A percentile compares a stretch with the other conserved stretches of the same genome.
These are phyloP conservation scores for Carpatolechia fugitivella DNA, from an alignment of 2,888 invertebrate genomes.

Conservation along the genomic window DNA sequence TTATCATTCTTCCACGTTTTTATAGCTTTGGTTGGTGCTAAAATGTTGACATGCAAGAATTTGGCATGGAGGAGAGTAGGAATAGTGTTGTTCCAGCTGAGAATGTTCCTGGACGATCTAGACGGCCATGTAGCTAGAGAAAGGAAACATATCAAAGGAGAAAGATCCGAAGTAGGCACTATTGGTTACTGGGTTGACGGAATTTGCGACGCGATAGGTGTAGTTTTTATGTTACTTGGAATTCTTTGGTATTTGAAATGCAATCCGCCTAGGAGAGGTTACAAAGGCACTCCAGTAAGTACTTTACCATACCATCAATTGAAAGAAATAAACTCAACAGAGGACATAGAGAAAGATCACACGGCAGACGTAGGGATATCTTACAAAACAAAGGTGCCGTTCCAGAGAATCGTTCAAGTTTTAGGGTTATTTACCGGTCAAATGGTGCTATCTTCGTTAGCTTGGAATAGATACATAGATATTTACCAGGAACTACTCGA, in stretches of 20 bases:
- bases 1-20: conserved; percentile 90
- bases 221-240: conserved; percentile 84
- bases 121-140: conserved; percentile 92
- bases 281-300: conserved; percentile 81
- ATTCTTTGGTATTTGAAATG: conserved; percentile 83
- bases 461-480: conserved; percentile 92
- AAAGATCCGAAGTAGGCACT: conserved; percentile 89
- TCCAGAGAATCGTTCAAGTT: conserved; percentile 82
- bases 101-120: conserved; percentile 91
- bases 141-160: conserved; percentile 86
- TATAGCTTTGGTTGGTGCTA: conserved; percentile 86
- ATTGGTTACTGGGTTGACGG: conserved; percentile 91
- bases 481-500: conserved; percentile 88
- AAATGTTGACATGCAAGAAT: conserved; percentile 85
- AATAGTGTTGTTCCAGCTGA: conserved; percentile 87
- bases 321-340: conserved; percentile 62
- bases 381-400: conserved; percentile 84
- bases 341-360: conserved; percentile 68
- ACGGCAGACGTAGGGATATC: conserved; percentile 75
- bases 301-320: conserved; percentile 73
- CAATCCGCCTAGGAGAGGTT: conserved; percentile 86
- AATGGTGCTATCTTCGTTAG: conserved; percentile 85
- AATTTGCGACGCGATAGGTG: conserved; percentile 88
- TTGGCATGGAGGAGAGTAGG: conserved; percentile 85
- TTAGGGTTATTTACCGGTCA: conserved; percentile 84